These are phyloP conservation scores for Diorhabda elongata DNA, from an alignment of 1,140 invertebrate genomes.

Conservation along the genomic window DNA sequence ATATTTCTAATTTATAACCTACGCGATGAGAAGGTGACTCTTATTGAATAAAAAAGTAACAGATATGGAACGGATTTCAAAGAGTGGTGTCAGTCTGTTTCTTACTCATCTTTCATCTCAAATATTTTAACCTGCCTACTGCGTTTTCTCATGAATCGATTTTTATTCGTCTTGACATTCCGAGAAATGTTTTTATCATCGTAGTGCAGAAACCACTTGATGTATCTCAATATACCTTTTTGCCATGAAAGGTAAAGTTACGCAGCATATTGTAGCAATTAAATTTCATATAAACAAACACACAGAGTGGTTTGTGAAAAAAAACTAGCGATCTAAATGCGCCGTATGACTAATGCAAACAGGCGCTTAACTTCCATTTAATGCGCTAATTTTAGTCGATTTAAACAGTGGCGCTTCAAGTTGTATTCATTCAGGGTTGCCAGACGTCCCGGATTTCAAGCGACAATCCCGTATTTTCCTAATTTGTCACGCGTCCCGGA, in stretches of 20 bases:
- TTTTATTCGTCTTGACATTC: background rate
- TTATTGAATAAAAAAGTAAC: too few relatives aligned
- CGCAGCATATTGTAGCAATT: background rate
- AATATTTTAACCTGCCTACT: too few relatives aligned
- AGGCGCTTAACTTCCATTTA: background rate
- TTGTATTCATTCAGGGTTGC: background rate
- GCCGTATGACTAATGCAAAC: background rate
- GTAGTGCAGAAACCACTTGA: background rate
- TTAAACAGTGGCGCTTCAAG: too few relatives aligned
- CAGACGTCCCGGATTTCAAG: background rate
- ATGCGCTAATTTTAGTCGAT: background rate
- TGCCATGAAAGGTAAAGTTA: conserved; percentile 2
- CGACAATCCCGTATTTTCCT: background rate
- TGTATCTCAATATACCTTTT: conserved; percentile 1
- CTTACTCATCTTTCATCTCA: too few relatives aligned
- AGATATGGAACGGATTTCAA: too few relatives aligned
- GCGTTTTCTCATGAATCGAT: background rate
- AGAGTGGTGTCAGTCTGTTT: too few relatives aligned
- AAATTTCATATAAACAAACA: background rate
- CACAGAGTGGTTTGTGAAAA: background rate
- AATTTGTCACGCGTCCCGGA: background rate
- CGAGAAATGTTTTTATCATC: conserved; percentile 1
- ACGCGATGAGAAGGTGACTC: too few relatives aligned
- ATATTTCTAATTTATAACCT: too few relatives aligned
- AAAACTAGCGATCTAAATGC: background rate